Evolutionary conservation across 2,113 vertebrate genomes (phyloP).

Genomic region (Elanus axillaris): DNA sequence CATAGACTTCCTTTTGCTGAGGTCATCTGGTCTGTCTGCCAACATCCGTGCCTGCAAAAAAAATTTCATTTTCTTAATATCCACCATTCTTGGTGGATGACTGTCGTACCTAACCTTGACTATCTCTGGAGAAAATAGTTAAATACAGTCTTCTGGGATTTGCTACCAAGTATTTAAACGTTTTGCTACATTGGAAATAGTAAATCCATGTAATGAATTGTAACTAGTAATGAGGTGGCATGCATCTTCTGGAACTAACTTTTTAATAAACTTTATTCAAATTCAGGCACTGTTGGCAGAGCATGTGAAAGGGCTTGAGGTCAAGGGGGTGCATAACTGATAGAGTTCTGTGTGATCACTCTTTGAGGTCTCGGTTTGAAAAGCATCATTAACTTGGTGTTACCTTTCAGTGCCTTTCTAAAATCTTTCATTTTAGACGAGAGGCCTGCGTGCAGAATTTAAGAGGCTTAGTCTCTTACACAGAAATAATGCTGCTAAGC

Average conservation of each 20-base stretch:
- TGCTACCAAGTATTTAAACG: neutral
- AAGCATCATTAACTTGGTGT: conserved; percentile 34
- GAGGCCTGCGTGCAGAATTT: conserved; percentile 56
- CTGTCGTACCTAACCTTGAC: neutral
- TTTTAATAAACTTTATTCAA: conserved; percentile 15
- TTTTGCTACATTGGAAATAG: neutral
- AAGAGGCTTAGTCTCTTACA: conserved; percentile 69
- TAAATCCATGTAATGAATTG: neutral
- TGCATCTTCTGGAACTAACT: neutral
- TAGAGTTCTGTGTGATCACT: neutral
- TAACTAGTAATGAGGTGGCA: neutral
- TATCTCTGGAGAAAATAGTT: neutral
- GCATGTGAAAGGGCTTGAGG: neutral
- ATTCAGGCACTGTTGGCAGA: neutral
- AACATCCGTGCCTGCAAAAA: neutral
- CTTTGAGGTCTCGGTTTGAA: conserved; percentile 44
- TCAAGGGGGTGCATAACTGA: neutral
- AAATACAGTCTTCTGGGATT: neutral
- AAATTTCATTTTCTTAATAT: neutral
- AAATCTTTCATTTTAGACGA: conserved; percentile 63
- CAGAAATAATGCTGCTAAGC: conserved; percentile 68
- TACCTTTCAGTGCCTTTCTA: conserved; percentile 61
- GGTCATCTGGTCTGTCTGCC: neutral
- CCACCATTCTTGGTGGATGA: neutral
- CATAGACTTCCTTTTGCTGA: neutral